Base-by-base conservation (phyloP, 2,888 invertebrate species). In the Lochmaea capreae region DNA sequence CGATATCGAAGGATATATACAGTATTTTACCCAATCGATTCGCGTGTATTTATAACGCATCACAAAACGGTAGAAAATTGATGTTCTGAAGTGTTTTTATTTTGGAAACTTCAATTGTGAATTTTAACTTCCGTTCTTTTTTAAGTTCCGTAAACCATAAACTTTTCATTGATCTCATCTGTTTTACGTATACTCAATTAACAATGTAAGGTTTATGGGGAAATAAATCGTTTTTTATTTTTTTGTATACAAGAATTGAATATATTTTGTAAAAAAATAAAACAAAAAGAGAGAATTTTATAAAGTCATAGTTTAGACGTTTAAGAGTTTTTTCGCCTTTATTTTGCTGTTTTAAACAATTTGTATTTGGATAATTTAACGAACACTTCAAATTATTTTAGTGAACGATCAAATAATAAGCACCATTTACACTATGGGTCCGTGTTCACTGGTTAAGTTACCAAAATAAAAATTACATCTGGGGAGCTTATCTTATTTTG, bases 381-480 rank as follows among this genome's bases (percentile, higher is more conserved):
- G 49, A 62, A 43, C 49, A 65, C 65, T 71, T 63, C 43, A 72
- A 73, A 67, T 72, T 67, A 59, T 66, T 49, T 72, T 62, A 67
- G 18, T 67, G 12, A 43, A 22, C n/a, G n/a, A 75, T 75, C 73
- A 70, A 70, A 73, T 74, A 71, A 72, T 75, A 69, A 75, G 75
- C 75, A 75, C 75, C 75, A 72, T 33, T 61, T 72, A 67, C 33
- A 6, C 65, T 74, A 66, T 66, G 73, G 70, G 73, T 74, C 68
- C 73, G 69, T 70, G 73, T 76, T 79, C 71, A 75, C 77, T 79
- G 76, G 75, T 76, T 33, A 78, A 76, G 78, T 76, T 78, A 75
- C 78, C 76, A 76, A 73, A 77, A 76, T 78, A 74, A 74, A 78
- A 76, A 71, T 72, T 67, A 71, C 68, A 72, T 74, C 74, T 72